Percentiles rank a stretch among this genome's conserved stretches.
These are phyloP conservation scores for Drosophila histrio DNA, from an alignment of 2,888 invertebrate genomes.

Conservation along the genomic window DNA sequence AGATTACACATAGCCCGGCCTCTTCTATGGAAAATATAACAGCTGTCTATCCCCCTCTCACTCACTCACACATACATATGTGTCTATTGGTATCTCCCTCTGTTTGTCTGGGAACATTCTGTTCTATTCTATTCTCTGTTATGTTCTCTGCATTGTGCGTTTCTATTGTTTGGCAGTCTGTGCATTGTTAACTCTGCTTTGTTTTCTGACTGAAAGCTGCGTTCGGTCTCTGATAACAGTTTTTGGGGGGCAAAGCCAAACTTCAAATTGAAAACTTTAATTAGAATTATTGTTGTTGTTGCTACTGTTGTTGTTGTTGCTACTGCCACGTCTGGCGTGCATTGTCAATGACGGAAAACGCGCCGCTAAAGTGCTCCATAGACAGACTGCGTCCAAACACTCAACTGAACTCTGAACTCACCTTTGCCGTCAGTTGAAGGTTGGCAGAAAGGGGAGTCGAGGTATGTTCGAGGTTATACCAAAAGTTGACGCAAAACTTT, in stretches of 20 bases:
- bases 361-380: constrained; percentile 45
- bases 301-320: constrained; percentile 12
- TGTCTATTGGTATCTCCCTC: not conserved
- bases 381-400: constrained; percentile 44
- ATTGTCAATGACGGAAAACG: constrained; percentile 53
- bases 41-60: not conserved
- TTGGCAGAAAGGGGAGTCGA: not conserved
- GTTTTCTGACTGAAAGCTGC: constrained; percentile 58
- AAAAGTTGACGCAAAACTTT: constrained; percentile 77
- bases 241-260: constrained; percentile 52
- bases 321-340: constrained; percentile 52
- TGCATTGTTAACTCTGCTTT: constrained; percentile 68
- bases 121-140: constrained; percentile 16
- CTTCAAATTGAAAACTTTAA: constrained; percentile 80
- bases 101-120: constrained; percentile 8
- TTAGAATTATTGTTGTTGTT: constrained; percentile 73
- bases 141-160: constrained; percentile 65
- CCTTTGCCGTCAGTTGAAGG: constrained; percentile 33
- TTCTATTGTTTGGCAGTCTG: constrained; percentile 61
- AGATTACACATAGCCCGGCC: constrained; percentile 63
- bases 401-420: constrained; percentile 53
- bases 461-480: constrained; percentile 28
- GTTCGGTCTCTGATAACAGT: constrained; percentile 65
- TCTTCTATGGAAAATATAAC: constrained; percentile 5
- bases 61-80: not conserved